A percentile compares a stretch with the other conserved stretches of the same genome.
These are phyloP conservation scores for Vanessa cardui DNA, from an alignment of 2,888 invertebrate genomes.

Conservation along the genomic window DNA sequence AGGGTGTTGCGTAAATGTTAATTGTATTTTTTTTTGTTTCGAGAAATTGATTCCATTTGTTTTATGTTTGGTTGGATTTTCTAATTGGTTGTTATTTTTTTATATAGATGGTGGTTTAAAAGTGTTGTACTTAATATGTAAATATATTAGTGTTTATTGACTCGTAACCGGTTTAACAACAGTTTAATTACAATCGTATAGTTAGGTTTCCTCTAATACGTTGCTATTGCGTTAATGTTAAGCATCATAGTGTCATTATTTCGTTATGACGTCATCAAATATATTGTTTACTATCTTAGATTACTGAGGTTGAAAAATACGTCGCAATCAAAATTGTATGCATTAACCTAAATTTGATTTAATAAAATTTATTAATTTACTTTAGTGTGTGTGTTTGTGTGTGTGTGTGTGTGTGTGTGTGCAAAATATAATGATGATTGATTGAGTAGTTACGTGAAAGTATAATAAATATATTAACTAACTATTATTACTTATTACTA, in stretches of 20 bases:
- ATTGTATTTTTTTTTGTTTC: background rate
- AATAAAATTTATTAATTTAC: no score
- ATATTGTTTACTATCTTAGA: slow-evolving; percentile 9
- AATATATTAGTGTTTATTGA: background rate
- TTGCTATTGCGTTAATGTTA: background rate
- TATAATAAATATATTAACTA: no score
- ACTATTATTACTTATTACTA: no score
- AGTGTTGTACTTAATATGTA: no score
- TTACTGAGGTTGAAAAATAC: background rate
- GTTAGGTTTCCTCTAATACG: background rate
- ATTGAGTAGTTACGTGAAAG: no score
- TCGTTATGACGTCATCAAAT: slow-evolving; percentile 21
- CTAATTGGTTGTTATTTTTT: background rate
- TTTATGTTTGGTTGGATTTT: background rate
- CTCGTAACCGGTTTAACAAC: background rate
- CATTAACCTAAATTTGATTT: background rate
- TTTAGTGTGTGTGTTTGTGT: no score
- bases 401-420: no score
- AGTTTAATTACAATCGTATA: background rate
- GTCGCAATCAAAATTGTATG: background rate
- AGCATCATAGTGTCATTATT: slow-evolving; percentile 9
- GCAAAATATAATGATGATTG: no score
- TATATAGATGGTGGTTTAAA: background rate
- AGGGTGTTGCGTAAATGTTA: background rate
- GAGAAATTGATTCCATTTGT: background rate